phyloP scores from a whole-genome alignment of 2,888 invertebrate species.

The Coelinius sp. region DNA sequence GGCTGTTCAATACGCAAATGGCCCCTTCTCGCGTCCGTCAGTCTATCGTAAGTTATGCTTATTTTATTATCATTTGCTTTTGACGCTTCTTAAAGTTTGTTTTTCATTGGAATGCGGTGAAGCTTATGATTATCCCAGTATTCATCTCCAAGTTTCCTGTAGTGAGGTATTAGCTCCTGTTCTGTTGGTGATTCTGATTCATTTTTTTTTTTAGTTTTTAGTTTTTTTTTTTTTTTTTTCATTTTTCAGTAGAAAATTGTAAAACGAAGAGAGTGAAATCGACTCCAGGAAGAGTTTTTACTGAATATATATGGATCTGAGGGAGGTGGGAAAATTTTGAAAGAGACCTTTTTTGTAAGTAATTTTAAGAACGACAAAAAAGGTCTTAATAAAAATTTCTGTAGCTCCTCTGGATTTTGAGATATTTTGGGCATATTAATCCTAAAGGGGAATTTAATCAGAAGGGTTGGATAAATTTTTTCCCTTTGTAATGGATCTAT shows the following conservation, averaged over 20 bases:
- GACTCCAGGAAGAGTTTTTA: too few species aligned
- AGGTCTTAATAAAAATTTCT: too few species aligned
- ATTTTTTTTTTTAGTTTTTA: neutral
- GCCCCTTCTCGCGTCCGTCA: conserved; percentile 67
- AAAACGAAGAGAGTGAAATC: too few species aligned
- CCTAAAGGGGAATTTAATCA: too few species aligned
- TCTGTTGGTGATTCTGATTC: neutral
- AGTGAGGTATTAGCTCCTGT: conserved; percentile 25
- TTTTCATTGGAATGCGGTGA: conserved; percentile 66
- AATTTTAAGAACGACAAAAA: too few species aligned
- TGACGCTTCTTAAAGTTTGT: conserved; percentile 56
- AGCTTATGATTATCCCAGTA: conserved; percentile 42
- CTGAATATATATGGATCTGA: neutral
- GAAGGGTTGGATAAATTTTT: too few species aligned
- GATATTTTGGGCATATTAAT: too few species aligned
- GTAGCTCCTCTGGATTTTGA: too few species aligned
- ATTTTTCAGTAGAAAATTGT: neutral
- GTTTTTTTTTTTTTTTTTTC: neutral
- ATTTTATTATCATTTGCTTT: conserved; percentile 72
- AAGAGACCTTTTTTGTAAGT: neutral
- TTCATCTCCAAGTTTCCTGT: conserved; percentile 9
- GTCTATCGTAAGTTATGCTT: conserved; percentile 72
- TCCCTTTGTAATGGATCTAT: too few species aligned
- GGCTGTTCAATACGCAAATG: conserved; percentile 61
- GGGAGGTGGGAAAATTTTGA: neutral